phyloP scores from a whole-genome alignment of 2,888 invertebrate genomes.

The Leucophenga maculata region DNA sequence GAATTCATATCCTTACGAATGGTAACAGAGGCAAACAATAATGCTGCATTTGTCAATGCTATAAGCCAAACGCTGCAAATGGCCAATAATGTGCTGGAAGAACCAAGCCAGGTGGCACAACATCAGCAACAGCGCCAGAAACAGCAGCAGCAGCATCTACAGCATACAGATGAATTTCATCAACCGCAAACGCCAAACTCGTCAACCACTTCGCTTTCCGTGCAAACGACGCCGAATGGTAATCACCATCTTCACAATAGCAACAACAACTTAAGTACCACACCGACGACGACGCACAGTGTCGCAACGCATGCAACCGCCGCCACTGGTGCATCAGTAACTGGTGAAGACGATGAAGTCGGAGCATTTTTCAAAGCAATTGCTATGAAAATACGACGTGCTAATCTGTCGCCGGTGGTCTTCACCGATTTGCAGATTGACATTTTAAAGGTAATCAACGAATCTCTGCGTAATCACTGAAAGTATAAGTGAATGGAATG shows the following conservation, averaged over 20 bases:
- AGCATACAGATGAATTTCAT: slow-evolving; percentile 15
- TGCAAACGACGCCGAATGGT: slow-evolving; percentile 2
- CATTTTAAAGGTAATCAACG: slow-evolving; percentile 67
- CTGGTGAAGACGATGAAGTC: slow-evolving; percentile 65
- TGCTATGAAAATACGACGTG: slow-evolving; percentile 69
- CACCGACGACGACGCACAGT: no score
- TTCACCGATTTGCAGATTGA: slow-evolving; percentile 70
- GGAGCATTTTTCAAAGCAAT: slow-evolving; percentile 69
- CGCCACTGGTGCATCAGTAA: neutral
- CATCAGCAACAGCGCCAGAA: slow-evolving; percentile 34
- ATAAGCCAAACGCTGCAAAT: neutral
- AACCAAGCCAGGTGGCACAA: slow-evolving; percentile 36
- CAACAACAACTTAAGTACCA: no score
- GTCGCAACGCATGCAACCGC: neutral
- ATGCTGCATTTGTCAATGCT: neutral
- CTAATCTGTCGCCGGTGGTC: slow-evolving; percentile 65
- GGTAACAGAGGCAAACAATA: neutral
- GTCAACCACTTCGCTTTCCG: neutral
- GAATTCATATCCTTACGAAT: slow-evolving; percentile 8
- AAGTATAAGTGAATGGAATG: neutral
- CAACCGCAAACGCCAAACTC: slow-evolving; percentile 21
- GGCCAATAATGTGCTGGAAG: slow-evolving; percentile 3
- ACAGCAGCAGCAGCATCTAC: slow-evolving; percentile 25
- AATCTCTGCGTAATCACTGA: slow-evolving; percentile 62
- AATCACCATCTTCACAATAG: neutral